Evolutionary conservation across 1,140 invertebrate species (phyloP), one percentile per base, ranked within the genome.

Genomic region (Lutraria rhynchaena): DNA sequence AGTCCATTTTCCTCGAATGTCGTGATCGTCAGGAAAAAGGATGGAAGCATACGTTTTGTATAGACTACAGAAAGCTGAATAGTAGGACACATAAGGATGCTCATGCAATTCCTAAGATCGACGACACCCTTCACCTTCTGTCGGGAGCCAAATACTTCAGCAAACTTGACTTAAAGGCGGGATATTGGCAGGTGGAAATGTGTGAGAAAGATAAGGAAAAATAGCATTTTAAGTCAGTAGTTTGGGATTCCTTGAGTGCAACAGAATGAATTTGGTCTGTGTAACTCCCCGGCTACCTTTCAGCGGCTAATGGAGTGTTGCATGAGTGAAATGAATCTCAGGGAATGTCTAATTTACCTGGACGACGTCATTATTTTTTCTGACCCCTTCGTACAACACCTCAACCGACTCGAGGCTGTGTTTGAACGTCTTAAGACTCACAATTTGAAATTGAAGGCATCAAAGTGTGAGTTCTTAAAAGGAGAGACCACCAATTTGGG

Each of bases 201-300:
- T n/a, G n/a, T n/a, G n/a, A n/a, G n/a, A n/a, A n/a, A n/a, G n/a
- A n/a, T n/a, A n/a, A n/a, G 44, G 19, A 19, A 46, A 46, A 19
- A 46, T 19, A 46, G 44, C 44, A 7, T 46, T 46, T 19, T 19
- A 46, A 19, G 44, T 46, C 44, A 19, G 44, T 46, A 46, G 19
- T 46, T 46, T 46, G 44, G 44, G 44, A 7, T 46, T 46, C 44
- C 19, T 46, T 46, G 44, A 46, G 44, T 46, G 44, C 19, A 46
- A 46, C 19, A 46, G 7, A 19, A 19, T 11, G 44, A n/a, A 22
- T 94, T 93, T 83, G 93, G 93, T 49, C 81, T 93, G n/a, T 81
- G 76, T 29, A 93, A 93, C 84, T 88, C 90, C 29, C n/a, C n/a
- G n/a, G n/a, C n/a, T n/a, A n/a, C n/a, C n/a, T n/a, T n/a, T n/a